These are phyloP conservation scores for Eupithecia subumbrata DNA, from an alignment of 2,888 invertebrate genomes.

Conservation along the genomic window DNA sequence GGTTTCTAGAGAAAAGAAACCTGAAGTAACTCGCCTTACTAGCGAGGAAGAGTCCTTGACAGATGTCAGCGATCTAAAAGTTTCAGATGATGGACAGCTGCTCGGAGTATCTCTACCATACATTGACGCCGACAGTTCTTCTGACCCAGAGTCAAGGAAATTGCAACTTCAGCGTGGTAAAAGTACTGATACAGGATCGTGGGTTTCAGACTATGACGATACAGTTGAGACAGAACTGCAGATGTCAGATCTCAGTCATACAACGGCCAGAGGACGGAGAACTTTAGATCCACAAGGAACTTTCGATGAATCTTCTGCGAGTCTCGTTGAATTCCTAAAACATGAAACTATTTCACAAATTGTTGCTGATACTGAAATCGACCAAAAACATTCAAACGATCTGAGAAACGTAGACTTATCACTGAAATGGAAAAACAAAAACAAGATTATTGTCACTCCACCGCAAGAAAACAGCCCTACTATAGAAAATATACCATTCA, in stretches of 20 bases:
- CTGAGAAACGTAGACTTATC: slow-evolving; percentile 67
- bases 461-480: slow-evolving; percentile 86
- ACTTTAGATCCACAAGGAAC: slow-evolving; percentile 83
- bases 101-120: slow-evolving; percentile 79
- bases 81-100: slow-evolving; percentile 79
- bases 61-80: slow-evolving; percentile 85
- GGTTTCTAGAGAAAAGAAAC: slow-evolving; percentile 70
- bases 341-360: slow-evolving; percentile 74
- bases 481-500: slow-evolving; percentile 80
- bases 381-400: slow-evolving; percentile 58
- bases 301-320: slow-evolving; percentile 84
- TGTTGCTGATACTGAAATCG: slow-evolving; percentile 72
- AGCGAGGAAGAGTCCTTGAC: slow-evolving; percentile 89
- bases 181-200: slow-evolving; percentile 88
- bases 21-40: slow-evolving; percentile 79
- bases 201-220: slow-evolving; percentile 88
- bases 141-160: slow-evolving; percentile 74
- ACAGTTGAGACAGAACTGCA: slow-evolving; percentile 85
- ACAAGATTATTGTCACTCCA: slow-evolving; percentile 85
- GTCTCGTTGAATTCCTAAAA: slow-evolving; percentile 77
- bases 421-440: slow-evolving; percentile 81
- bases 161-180: slow-evolving; percentile 74
- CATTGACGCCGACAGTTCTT: slow-evolving; percentile 82
- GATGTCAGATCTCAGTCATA: slow-evolving; percentile 77
- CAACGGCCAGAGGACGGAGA: slow-evolving; percentile 55